Base-by-base conservation (phyloP, 64 coral and sea anemone species). In the Platygyra sinensis region DNA sequence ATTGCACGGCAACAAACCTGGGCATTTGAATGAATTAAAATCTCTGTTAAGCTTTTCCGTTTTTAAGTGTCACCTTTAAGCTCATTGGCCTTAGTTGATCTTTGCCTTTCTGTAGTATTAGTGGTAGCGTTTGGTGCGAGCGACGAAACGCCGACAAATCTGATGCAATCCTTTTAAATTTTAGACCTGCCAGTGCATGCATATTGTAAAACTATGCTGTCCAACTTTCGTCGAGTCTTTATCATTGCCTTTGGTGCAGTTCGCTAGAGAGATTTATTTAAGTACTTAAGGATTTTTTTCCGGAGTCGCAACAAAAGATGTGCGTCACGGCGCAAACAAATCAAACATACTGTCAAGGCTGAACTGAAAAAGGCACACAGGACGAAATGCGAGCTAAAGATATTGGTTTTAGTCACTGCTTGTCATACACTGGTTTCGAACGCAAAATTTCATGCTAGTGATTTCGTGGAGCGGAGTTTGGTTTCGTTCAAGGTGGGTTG, bases 361-460 rank as follows among this genome's bases (percentile, higher is more conserved):
- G 81, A 85, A 64, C 81, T 85, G 81, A 85, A 85, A 83, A 85
- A 85, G 81, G 81, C 81, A 85, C n/a, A 85, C 38, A 80, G 15
- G 71, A 27, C 65, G 8, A 85, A 51, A 51, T 85, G 62, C 81
- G 10, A 85, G 20, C 36, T 49, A 51, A 71, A 72, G 25, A 69
- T 69, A 69, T 85, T 64, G 52, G 9, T 83, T 67, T 79, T 28
- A 38, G 30, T 83, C 10, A 24, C 32, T 24, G 18, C 62, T 65
- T 61, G 30, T 83, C 33, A 49, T 0, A 5, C 80, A n/a, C 38
- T 18, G 59, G 14, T 61, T 55, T 79, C 49, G 13, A 55, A 75
- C 27, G 38, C 1, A 22, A 5, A 83, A 46, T 24, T 65, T 0
- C 16, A 14, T 15, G 51, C 6, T 42, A 31, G 11, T n/a, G 10